A percentile compares a stretch with the other conserved stretches of the same genome.
These are phyloP conservation scores for Muricea muricata DNA, from an alignment of 92 coral and sea anemone species.

Conservation along the genomic window DNA sequence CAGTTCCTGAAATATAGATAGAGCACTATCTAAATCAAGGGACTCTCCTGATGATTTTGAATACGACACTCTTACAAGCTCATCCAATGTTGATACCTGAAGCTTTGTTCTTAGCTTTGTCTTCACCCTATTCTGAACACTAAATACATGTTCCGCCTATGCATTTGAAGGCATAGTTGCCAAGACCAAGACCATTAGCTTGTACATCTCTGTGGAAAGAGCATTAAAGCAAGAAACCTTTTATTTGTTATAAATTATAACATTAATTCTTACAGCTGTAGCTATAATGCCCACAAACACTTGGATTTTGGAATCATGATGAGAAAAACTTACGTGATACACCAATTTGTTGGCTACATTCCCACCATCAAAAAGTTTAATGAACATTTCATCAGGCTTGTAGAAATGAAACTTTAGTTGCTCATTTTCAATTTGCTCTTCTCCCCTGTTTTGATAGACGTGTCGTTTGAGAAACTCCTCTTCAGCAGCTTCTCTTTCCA, in stretches of 20 bases:
- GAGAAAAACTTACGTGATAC: constrained; percentile 4
- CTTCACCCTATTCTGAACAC: constrained; percentile 12
- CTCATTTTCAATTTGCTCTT: constrained; percentile 26
- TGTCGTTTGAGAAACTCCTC: constrained; percentile 31
- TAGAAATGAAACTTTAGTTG: constrained; percentile 11
- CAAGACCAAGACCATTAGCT: constrained; percentile 8
- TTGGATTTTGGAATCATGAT: background rate
- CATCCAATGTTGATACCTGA: background rate
- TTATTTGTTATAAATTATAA: background rate
- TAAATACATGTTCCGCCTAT: constrained; percentile 12
- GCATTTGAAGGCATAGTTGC: constrained; percentile 21
- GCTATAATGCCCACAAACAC: no score
- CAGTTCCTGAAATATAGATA: background rate
- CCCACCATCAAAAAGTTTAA: constrained; percentile 19
- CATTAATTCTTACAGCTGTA: no score
- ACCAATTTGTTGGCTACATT: constrained; percentile 6
- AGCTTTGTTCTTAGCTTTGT: constrained; percentile 17
- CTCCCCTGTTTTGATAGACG: constrained; percentile 33
- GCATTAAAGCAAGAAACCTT: background rate
- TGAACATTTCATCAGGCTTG: background rate
- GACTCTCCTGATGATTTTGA: constrained; percentile 12
- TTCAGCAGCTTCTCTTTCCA: constrained; percentile 30
- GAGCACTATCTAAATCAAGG: constrained; percentile 15
- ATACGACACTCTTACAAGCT: constrained; percentile 24
- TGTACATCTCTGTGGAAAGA: background rate